Evolutionary conservation across 2,888 invertebrate species (phyloP).

Genomic region (Trisateles emortualis): DNA sequence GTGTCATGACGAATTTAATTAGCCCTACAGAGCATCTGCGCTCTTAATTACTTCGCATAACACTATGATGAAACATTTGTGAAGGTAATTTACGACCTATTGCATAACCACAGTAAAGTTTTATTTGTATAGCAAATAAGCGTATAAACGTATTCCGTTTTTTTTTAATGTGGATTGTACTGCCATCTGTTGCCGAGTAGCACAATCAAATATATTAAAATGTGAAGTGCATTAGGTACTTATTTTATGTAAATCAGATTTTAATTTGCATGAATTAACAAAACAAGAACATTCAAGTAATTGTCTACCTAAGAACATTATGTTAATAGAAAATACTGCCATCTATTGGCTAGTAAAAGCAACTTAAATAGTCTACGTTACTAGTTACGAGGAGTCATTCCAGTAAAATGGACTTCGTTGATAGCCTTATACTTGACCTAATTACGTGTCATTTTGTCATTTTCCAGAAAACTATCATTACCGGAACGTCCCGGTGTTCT

Average conservation of each 20-base stretch:
- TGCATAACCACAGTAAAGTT: slow-evolving; percentile 1
- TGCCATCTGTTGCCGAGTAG: slow-evolving; percentile 46
- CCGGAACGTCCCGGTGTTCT: slow-evolving; percentile 19
- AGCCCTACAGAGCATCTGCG: slow-evolving; percentile 36
- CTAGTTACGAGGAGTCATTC: not conserved
- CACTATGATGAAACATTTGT: slow-evolving; percentile 37
- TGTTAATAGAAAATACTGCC: slow-evolving; percentile 5
- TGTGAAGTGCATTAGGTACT: not conserved
- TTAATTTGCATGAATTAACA: not conserved
- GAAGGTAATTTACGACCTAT: slow-evolving; percentile 3
- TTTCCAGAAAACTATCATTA: slow-evolving; percentile 17
- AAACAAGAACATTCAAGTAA: not conserved
- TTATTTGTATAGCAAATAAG: not conserved
- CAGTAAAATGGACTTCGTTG: slow-evolving; percentile 6
- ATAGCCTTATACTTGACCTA: slow-evolving; percentile 10
- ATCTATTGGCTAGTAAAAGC: slow-evolving; percentile 11
- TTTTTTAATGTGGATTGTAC: not conserved
- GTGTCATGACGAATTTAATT: slow-evolving; percentile 57
- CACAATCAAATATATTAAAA: slow-evolving; percentile 6
- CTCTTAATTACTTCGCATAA: slow-evolving; percentile 40
- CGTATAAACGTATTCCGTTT: not conserved
- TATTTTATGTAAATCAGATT: not conserved
- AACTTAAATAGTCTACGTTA: not conserved
- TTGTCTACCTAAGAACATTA: not conserved
- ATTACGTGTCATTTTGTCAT: slow-evolving; percentile 7